Evolutionary conservation across 2,888 invertebrate species (phyloP), one percentile per base, ranked within the genome.

Genomic region (Anorthoa munda): DNA sequence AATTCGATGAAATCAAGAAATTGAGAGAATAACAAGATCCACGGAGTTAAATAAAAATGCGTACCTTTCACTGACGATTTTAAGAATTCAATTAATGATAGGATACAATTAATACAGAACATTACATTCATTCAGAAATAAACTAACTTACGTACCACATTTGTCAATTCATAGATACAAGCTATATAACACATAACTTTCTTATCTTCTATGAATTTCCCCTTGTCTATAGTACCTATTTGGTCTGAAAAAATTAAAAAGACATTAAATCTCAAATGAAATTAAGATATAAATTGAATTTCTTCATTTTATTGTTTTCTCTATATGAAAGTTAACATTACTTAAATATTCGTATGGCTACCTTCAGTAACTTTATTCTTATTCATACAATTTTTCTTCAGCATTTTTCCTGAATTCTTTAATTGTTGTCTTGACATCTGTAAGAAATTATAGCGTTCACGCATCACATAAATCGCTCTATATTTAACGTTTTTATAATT

Each of bases 371-470:
- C 95, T 84, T 96, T 95, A 59, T 95, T 95, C 91, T 97, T 98
- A 4, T 95, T 96, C 87, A 97, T 92, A 78, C 98, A 98, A 17
- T 96, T 96, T 81, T 97, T 97, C 76, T 97, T 95, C 77, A 98
- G 91, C 78, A 97, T 89, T 88, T 96, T 97, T 0, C 95, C 96
- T 0, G 97, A 96, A 60, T 97, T 97, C 86, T 96, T 96, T 91
- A 98, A 88, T 89, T 98, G 98, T 26, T 97, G 97, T 79, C 93
- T 92, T 17, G 94, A 89, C 93, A 96, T 92, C 96, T 95, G 86
- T 17, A 89, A 84, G 21, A 66, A 51, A 60, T 60, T n/a, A 53
- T 12, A 2, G 18, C 31, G 21, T 15, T 4, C 48, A 48, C 55
- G 13, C 15, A 65, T 65, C 23, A 48, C n/a, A 26, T 39, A n/a